These are phyloP conservation scores for Pantherophis vulpinus DNA, from an alignment of 2,797 vertebrate genomes.

Conservation along the genomic window DNA sequence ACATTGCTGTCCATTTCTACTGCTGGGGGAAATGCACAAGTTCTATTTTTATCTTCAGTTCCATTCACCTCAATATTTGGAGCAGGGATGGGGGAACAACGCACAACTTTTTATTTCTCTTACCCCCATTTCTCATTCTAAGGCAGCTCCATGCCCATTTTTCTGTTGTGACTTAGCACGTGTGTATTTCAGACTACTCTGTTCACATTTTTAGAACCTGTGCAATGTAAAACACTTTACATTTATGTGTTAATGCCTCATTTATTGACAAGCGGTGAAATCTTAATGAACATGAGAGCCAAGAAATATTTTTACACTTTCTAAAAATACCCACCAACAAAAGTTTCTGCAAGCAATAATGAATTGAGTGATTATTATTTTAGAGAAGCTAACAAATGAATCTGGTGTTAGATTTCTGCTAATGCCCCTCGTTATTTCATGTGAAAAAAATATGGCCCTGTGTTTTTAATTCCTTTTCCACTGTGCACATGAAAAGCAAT, in stretches of 20 bases:
- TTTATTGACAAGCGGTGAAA: neutral
- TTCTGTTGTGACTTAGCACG: neutral
- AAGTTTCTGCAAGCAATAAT: neutral
- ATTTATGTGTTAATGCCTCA: neutral
- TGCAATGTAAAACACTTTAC: neutral
- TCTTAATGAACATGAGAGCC: neutral
- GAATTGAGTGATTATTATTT: neutral
- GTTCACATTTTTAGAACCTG: neutral
- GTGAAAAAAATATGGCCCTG: neutral
- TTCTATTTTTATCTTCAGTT: neutral
- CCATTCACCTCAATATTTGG: neutral
- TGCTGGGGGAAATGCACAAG: neutral
- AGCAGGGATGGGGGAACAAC: neutral
- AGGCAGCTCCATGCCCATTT: neutral
- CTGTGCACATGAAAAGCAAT: neutral
- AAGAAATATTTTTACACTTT: neutral
- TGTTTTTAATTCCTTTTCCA: neutral
- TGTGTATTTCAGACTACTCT: neutral
- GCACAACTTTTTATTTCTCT: neutral
- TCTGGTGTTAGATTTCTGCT: neutral
- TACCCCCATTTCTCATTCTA: neutral
- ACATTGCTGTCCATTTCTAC: neutral
- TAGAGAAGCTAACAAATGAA: neutral
- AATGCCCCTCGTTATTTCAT: neutral
- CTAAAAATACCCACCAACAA: neutral